Evolutionary conservation across 2,113 vertebrate species (phyloP).

Genomic region (Trichomycterus rosablanca): DNA sequence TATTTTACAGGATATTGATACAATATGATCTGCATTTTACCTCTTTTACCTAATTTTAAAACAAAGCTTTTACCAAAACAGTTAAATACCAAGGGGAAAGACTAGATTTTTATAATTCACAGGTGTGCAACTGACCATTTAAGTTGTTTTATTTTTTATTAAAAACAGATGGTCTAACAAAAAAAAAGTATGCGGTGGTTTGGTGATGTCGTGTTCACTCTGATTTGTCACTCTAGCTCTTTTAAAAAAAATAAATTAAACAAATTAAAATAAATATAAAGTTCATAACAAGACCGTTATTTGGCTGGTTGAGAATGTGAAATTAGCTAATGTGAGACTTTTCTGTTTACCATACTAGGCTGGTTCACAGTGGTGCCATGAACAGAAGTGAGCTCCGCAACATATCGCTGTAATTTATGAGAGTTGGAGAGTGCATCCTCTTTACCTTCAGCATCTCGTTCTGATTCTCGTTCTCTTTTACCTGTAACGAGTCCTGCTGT

Average conservation of each 20-base stretch:
- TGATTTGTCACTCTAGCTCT: constrained; percentile 25
- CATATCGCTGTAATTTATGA: constrained; percentile 65
- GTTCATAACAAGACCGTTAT: not conserved
- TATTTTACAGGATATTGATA: too few relatives aligned
- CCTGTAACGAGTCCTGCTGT: constrained; percentile 52
- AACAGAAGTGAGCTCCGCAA: constrained; percentile 54
- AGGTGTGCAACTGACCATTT: too few relatives aligned
- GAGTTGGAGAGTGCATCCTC: constrained; percentile 47
- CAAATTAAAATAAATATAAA: not conserved
- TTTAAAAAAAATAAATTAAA: too few relatives aligned
- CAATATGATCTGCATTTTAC: too few relatives aligned
- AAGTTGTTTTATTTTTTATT: too few relatives aligned
- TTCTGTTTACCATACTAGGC: constrained; percentile 18
- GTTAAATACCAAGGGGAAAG: not conserved
- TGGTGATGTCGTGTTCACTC: not conserved
- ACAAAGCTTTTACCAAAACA: not conserved
- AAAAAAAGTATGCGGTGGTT: too few relatives aligned
- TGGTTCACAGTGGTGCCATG: constrained; percentile 13
- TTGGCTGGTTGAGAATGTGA: not conserved
- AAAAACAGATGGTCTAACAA: too few relatives aligned
- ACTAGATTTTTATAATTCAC: not conserved
- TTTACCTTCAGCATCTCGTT: constrained; percentile 54
- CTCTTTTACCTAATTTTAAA: too few relatives aligned
- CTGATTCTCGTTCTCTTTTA: constrained; percentile 65
- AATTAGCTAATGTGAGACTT: not conserved